Evolutionary conservation across 2,113 vertebrate species (phyloP), one percentile per base, ranked within the genome.

Genomic region (Gorsachius goisagi): DNA sequence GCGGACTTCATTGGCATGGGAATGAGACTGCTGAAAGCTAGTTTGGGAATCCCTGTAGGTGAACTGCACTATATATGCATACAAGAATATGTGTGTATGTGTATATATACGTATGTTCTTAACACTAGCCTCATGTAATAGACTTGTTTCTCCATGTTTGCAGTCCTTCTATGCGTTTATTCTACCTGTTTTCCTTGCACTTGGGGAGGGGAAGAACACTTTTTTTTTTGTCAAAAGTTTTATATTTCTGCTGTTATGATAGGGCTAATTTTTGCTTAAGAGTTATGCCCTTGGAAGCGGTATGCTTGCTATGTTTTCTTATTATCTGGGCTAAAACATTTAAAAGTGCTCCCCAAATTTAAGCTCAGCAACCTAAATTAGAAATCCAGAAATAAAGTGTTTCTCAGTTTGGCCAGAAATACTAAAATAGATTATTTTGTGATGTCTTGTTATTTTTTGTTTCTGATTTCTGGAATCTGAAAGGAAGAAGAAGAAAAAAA

Each of bases 71-170:
- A 3, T 39, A 63, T 15, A 14, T 50, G 11, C 9, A 9, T 24
- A 11, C 21, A 63, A 50, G 35, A 64, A 37, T 32, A 22, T 2
- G 1, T 45, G 6, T 53, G 24, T 62, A 9, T 45, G 8, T 47
- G 21, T 35, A 5, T 28, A 50, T 18, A n/a, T 5, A 12, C 12
- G 3, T 39, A 21, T 26, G 23, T n/a, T 24, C 28, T 41, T 60
- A 21, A 37, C 30, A 16, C 6, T 37, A 26, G 18, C 13, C 19
- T 53, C 33, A 5, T 0, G 1, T 12, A 21, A 47, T 9, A n/a
- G 33, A 52, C 26, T 52, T 62, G 24, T 35, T 45, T 74, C 33
- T 79, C 10, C 6, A 1, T 37, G 33, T 63, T 73, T 78, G 41
- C 32, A 68, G 27, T 20, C 17, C 15, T 73, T 32, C 20, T 44